Base-by-base conservation (phyloP, 2,888 invertebrate genomes). In the Imbricaverruca yamaguchii region DNA sequence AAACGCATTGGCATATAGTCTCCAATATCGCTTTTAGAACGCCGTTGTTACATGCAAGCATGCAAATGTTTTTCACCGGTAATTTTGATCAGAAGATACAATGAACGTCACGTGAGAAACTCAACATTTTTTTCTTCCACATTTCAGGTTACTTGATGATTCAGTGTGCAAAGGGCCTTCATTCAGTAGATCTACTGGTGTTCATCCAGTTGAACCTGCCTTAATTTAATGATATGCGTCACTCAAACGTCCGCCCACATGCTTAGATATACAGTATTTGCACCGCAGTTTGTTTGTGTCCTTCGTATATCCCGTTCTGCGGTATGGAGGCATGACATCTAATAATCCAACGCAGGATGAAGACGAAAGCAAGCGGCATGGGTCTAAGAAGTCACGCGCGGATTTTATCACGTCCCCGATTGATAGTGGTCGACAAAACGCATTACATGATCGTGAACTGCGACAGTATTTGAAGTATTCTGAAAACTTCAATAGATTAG, bases 271-370 rank as follows among this genome's bases (percentile, higher is more conserved):
- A 1, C 4, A 39, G 39, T 39, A 39, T 39, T 39, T 39, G 39
- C 39, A 39, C 39, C 39, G 39, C 39, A 39, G 39, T 39, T 39
- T 39, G 39, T 39, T 39, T 39, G 39, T 39, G 4, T 39, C 2
- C 39, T 39, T 39, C 1, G 39, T 39, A 39, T 39, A 39, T 39
- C 39, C 39, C 39, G 39, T 39, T 69, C 15, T 15, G 13, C 39
- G 15, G 15, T 13, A 74, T 74, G 74, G 74, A 7, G 74, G 74
- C 18, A 74, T 74, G 74, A 74, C 74, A 74, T 39, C 74, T 21
- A 74, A 74, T 21, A 74, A 25, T 21, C 53, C 53, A 11, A 7
- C n/a, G 10, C 53, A 6, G 2, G 15, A 53, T 3, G 53, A 53
- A 18, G 53, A 74, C 7, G 9, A 74, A 15, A 53, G 10, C 39